Evolutionary conservation across 2,888 invertebrate species (phyloP).

Genomic region (Caenorhabditis virilis): DNA sequence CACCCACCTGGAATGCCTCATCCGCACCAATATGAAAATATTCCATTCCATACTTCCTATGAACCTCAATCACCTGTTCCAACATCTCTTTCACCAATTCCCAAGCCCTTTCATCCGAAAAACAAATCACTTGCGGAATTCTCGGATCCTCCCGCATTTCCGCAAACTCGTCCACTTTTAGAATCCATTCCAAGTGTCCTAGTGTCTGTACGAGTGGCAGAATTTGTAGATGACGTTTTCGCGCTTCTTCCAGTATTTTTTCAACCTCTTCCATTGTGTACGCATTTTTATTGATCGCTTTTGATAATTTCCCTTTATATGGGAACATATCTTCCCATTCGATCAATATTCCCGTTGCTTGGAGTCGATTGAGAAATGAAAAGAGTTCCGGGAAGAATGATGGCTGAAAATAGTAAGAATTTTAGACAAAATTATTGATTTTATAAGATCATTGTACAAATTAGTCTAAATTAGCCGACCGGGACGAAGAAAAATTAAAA

Average conservation of each 20-base stretch:
- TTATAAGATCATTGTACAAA: too few relatives aligned
- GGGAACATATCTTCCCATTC: conserved; percentile 91
- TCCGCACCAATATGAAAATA: conserved; percentile 75
- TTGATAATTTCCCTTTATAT: conserved; percentile 74
- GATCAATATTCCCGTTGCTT: conserved; percentile 81
- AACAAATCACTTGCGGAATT: conserved; percentile 71
- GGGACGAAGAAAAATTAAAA: too few relatives aligned
- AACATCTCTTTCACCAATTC: conserved; percentile 68
- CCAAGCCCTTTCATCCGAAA: conserved; percentile 68
- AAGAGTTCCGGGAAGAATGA: conserved; percentile 73
- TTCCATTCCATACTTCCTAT: conserved; percentile 71
- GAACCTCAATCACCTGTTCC: conserved; percentile 67
- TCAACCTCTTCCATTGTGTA: conserved; percentile 75
- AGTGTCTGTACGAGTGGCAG: conserved; percentile 84
- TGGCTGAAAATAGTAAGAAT: too few relatives aligned
- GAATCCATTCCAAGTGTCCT: conserved; percentile 82
- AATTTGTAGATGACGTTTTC: conserved; percentile 73
- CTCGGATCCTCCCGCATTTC: conserved; percentile 76
- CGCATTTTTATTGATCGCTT: conserved; percentile 76
- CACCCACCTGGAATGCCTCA: conserved; percentile 69
- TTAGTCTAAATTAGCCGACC: too few relatives aligned
- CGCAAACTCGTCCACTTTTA: conserved; percentile 77
- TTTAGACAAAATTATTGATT: too few relatives aligned
- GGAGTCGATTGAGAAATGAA: conserved; percentile 74
- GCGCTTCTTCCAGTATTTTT: conserved; percentile 30